These are phyloP conservation scores for Archips crataeganus DNA, from an alignment of 2,888 invertebrate species.

Conservation along the genomic window DNA sequence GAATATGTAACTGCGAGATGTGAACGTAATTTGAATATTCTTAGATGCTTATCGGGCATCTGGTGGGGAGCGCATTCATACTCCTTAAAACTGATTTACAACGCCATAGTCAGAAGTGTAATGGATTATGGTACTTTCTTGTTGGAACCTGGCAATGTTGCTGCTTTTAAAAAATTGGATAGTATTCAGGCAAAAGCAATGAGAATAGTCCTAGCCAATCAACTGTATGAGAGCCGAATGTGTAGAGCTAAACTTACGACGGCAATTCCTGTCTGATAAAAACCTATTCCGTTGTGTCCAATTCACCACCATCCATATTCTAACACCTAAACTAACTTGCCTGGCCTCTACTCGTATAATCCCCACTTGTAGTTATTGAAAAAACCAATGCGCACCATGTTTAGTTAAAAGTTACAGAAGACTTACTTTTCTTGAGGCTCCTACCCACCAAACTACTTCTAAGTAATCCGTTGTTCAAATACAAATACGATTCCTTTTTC, in stretches of 20 bases:
- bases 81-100: neutral
- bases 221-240: neutral
- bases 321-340: neutral
- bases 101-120: neutral
- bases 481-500: neutral
- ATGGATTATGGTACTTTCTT: neutral
- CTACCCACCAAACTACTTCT: neutral
- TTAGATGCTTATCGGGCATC: neutral
- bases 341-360: neutral
- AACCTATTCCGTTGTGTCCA: neutral
- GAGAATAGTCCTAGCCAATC: neutral
- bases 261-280: neutral
- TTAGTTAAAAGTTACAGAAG: neutral
- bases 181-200: neutral
- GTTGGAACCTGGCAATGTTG: neutral
- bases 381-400: neutral
- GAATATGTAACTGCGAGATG: no score
- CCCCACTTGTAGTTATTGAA: neutral
- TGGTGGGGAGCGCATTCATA: neutral
- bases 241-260: neutral
- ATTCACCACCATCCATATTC: neutral
- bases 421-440: neutral
- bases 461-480: slow-evolving; percentile 1
- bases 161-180: slow-evolving; percentile 1
- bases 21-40: neutral